Evolutionary conservation across 2,113 vertebrate species (phyloP), one percentile per base, ranked within the genome.

Genomic region (Dromiciops gliroides): DNA sequence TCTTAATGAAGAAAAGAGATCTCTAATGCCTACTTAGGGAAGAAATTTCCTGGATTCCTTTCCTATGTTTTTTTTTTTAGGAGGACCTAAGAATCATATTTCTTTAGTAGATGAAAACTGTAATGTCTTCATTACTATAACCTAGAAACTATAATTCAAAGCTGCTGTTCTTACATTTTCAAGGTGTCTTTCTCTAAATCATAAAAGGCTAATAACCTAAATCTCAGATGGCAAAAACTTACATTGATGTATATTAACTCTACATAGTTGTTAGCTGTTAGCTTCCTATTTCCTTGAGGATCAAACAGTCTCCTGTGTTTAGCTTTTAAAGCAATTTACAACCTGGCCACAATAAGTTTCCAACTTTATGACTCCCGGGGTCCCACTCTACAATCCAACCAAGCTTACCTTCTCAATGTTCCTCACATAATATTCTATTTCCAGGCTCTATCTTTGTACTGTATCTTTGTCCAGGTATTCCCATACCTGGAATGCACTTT

Each of bases 111-210:
- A 95, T 48, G 91, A 94, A 37, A 49, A 90, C 90, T 93, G 92
- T 48, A 44, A 92, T 90, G 75, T 92, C 89, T 95, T 94, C 9
- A 23, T 96, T 95, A 90, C 49, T 14, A 51, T 94, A 96, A 51
- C 94, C 95, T 94, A 92, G 94, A 96, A 90, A 95, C 6, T 48
- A 10, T 89, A 93, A 94, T 44, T 92, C 89, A 96, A 96, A 96
- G 48, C 88, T 91, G 49, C 91, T 94, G 22, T 48, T 52, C 22
- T 94, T 37, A 95, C 44, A 89, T 47, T 91, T 96, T 89, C 5
- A 0, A 89, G 75, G 90, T 92, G 92, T 92, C 90, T 93, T 94
- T 50, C 51, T 92, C 88, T 89, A 56, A 50, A 93, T 94, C 89
- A 93, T 0, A 95, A 89, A 91, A 95, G 23, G 47, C 49, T 75